These are phyloP conservation scores for Nomada lathburiana DNA, from an alignment of 2,888 invertebrate genomes.

Conservation along the genomic window DNA sequence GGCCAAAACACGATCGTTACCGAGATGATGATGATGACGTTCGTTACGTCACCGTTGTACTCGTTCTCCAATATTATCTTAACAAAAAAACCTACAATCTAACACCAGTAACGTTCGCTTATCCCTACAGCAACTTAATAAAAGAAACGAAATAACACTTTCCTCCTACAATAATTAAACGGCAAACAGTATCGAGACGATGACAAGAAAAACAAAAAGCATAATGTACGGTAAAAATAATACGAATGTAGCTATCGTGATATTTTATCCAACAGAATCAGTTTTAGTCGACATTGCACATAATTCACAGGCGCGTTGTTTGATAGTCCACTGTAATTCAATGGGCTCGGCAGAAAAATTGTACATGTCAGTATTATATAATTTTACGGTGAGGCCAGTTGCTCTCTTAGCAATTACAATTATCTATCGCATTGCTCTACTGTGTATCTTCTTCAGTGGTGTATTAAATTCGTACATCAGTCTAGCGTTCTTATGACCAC, in stretches of 20 bases:
- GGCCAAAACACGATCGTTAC: not conserved
- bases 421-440: not conserved
- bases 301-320: not conserved
- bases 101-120: too few relatives aligned
- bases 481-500: not conserved
- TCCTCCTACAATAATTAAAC: not conserved
- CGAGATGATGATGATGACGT: not conserved
- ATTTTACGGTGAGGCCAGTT: not conserved
- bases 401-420: not conserved
- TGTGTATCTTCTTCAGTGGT: not conserved
- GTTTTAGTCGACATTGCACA: slow-evolving; percentile 24
- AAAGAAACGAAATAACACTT: not conserved
- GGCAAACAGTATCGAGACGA: not conserved
- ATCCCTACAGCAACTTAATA: not conserved
- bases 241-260: not conserved
- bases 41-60: not conserved
- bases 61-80: not conserved
- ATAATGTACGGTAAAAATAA: too few relatives aligned
- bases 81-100: not conserved
- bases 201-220: too few relatives aligned
- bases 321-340: slow-evolving; percentile 5
- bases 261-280: not conserved
- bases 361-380: not conserved
- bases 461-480: too few relatives aligned
- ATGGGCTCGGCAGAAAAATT: slow-evolving; percentile 4